A percentile compares a stretch with the other conserved stretches of the same genome.
Evolutionary conservation across 1,140 invertebrate species (phyloP).

Genomic region (Anadara kagoshimensis): DNA sequence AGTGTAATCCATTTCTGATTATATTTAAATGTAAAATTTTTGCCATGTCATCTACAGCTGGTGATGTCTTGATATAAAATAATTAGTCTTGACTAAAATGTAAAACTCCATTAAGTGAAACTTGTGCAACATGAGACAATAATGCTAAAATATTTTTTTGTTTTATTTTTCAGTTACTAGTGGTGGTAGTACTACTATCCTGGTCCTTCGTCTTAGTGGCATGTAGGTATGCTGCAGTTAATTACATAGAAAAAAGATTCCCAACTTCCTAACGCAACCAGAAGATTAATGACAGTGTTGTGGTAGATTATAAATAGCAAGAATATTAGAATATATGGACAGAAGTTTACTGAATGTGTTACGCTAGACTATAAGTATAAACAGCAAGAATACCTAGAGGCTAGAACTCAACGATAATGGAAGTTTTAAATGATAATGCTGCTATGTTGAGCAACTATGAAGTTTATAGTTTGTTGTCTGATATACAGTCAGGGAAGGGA

Average conservation of each 20-base stretch:
- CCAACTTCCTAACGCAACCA: conserved; percentile 13
- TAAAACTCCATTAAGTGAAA: too few species aligned
- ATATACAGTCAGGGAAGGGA: conserved; percentile 80
- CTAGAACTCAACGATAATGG: conserved; percentile 58
- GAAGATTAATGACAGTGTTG: too few species aligned
- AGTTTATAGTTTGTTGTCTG: conserved; percentile 80
- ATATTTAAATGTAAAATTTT: too few species aligned
- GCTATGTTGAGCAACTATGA: conserved; percentile 75
- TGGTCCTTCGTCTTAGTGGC: conserved; percentile 66
- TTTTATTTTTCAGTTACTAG: conserved; percentile 58
- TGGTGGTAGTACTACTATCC: conserved; percentile 57
- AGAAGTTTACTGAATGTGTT: too few species aligned
- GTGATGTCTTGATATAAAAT: too few species aligned
- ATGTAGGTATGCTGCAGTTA: conserved; percentile 53
- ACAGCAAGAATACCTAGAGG: not conserved
- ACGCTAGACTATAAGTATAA: not conserved
- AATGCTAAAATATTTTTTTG: too few species aligned
- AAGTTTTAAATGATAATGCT: conserved; percentile 71
- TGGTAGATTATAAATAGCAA: too few species aligned
- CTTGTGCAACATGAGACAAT: too few species aligned
- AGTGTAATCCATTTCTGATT: too few species aligned
- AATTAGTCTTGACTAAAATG: too few species aligned
- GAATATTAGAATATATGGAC: too few species aligned
- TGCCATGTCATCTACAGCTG: too few species aligned
- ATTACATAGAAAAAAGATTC: conserved; percentile 52